Evolutionary conservation across 2,888 invertebrate genomes (phyloP), one percentile per base, ranked within the genome.

Genomic region (Caenorhabditis sulstoni): DNA sequence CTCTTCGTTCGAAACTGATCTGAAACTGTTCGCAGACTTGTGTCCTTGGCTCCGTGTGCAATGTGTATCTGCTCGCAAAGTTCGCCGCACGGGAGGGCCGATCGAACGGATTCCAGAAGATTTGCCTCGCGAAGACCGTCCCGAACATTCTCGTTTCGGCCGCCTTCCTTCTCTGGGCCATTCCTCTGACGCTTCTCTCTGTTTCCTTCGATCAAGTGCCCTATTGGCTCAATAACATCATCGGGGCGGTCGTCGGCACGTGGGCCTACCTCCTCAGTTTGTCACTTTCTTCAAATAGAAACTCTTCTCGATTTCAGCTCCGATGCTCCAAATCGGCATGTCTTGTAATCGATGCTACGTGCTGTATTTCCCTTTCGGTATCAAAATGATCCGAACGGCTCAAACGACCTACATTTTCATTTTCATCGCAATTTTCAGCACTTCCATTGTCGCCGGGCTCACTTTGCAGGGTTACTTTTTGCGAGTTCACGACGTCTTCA

Each of bases 351-450:
- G 75, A 29, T 68, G 62, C 8, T 76, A 68, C 16, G 47, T 67
- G 4, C 22, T 76, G 4, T 76, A 76, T 44, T 76, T 76, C 50
- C 76, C 76, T 16, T 68, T 76, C n/a, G 64, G 68, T 0, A 45
- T 64, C 14, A 76, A 68, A 52, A 9, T 47, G 18, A 35, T 67
- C 0, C 23, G 55, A 23, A 35, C 18, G 39, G 3, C 62, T 7
- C 76, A 67, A 1, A 20, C 58, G 41, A 68, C 68, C 4, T 7
- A 22, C 20, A 57, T 57, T 20, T 22, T 37, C 3, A 35, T 55
- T 8, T 45, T 45, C 7, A 18, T 65, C 1, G 9, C 39, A 12
- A 9, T 18, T 12, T 52, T 52, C 29, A 29, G 29, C 29, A 29
- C 29, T n/a, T 52, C 64, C 22, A 7, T 22, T 9, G 12, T 71